Base-by-base conservation (phyloP, 2,797 vertebrate species). In the Apodemus agrarius region DNA sequence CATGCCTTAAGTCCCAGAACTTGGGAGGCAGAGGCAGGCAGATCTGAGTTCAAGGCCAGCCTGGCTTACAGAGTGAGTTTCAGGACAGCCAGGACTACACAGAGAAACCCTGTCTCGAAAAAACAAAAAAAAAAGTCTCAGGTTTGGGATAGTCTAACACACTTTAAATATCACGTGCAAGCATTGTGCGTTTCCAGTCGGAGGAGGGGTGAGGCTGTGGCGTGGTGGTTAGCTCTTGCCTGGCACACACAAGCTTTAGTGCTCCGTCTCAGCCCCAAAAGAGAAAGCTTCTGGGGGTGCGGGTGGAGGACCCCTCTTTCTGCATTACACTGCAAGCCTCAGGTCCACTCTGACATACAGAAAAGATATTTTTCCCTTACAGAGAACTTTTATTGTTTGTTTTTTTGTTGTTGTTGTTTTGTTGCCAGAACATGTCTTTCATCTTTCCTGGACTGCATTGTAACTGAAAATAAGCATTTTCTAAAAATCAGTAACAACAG, bases 351-450 rank as follows among this genome's bases (percentile, higher is more conserved):
- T 69, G 95, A 97, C 95, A 95, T 98, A 93, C 97, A 97, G 91
- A 85, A 97, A 10, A 0, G 37, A 91, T 98, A 96, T 98, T 98
- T 97, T 96, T 98, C 46, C 98, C 97, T 98, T 97, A n/a, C n/a
- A n/a, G n/a, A n/a, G n/a, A n/a, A n/a, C n/a, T n/a, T n/a, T n/a
- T n/a, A n/a, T n/a, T n/a, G n/a, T n/a, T n/a, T n/a, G n/a, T n/a
- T n/a, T n/a, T n/a, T n/a, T n/a, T n/a, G n/a, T n/a, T n/a, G n/a
- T n/a, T n/a, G n/a, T n/a, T n/a, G n/a, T n/a, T n/a, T n/a, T n/a
- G n/a, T n/a, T n/a, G 99, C 99, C 98, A 99, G 99, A 88, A 93
- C 19, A 54, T 49, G 16, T 9, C 43, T 78, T 61, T 59, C 90
- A 90, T 97, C 93, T 97, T 96, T 97, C 93, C 69, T 57, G 95